Base-by-base conservation (phyloP, 2,888 invertebrate genomes). In the Cryptosula pallasiana region DNA sequence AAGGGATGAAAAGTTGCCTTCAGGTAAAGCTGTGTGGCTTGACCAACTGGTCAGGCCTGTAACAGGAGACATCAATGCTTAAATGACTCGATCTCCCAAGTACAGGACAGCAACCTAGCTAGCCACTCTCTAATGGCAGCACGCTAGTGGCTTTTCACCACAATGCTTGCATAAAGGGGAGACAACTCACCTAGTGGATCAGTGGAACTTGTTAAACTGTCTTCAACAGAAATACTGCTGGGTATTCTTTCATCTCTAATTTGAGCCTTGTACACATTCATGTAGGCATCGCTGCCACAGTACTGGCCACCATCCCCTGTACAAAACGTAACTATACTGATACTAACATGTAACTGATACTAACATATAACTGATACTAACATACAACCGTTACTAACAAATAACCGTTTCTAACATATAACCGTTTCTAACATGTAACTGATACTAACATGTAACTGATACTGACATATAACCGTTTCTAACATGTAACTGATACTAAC, bases 231-330 rank as follows among this genome's bases (percentile, higher is more conserved):
- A 5, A 63, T 27, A 16, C 32, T 27, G 13, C 25, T 63, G 1
- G 63, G 63, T 27, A 32, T 63, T 63, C 63, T 27, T 27, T 63
- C 63, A 63, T 63, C 63, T 16, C 20, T 63, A 5, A 32, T 32
- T n/a, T 32, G 2, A 2, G 63, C 27, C 32, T 27, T 63, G 32
- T 32, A 63, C 29, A 63, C 63, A 63, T 9, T 63, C 63, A 63
- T 63, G 63, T 63, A 27, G 32, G 20, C 63, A 25, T 20, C 32
- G 27, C 63, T 27, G 2, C 63, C 63, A 63, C 63, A 63, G 13
- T 9, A 13, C n/a, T 63, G 25, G 20, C 63, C 63, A 32, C 32
- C 13, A 27, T 63, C 32, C 20, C 63, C 63, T 63, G 32, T n/a
- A 45, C 20, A 45, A 20, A 45, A 45, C 20, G 20, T 45, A 13